A percentile compares a stretch with the other conserved stretches of the same genome.
Conservation (phyloP, 2,888 invertebrate species). For the Campaea margaritaria region DNA sequence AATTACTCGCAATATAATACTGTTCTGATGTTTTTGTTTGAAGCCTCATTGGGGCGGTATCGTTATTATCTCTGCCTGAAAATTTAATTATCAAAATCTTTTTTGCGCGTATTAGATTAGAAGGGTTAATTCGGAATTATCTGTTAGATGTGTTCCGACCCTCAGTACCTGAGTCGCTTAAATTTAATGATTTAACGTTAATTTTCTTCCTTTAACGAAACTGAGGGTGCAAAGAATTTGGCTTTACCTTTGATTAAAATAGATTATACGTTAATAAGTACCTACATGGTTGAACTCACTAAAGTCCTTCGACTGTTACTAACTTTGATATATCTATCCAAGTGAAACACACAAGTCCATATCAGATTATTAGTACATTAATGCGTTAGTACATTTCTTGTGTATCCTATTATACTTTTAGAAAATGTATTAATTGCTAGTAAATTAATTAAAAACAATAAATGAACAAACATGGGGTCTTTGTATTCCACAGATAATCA, state of each 20-base stretch:
- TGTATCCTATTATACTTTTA: too few relatives aligned
- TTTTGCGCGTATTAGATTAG: constrained; percentile 23
- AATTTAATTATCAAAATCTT: constrained; percentile 39
- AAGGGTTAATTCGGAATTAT: constrained; percentile 28
- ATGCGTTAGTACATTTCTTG: too few relatives aligned
- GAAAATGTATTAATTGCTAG: too few relatives aligned
- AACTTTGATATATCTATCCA: too few relatives aligned
- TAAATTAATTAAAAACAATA: too few relatives aligned
- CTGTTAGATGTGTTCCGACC: constrained; percentile 17
- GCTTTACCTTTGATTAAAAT: neutral
- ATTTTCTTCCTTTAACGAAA: neutral
- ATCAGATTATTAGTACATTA: too few relatives aligned
- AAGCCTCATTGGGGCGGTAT: constrained; percentile 22
- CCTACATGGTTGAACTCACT: too few relatives aligned
- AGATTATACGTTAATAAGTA: too few relatives aligned
- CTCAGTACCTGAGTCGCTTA: constrained; percentile 10
- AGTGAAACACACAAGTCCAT: too few relatives aligned
- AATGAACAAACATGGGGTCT: too few relatives aligned
- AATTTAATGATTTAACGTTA: constrained; percentile 8
- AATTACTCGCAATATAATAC: constrained; percentile 37
- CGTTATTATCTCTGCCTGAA: constrained; percentile 30
- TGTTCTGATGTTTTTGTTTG: constrained; percentile 34
- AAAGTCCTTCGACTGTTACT: too few relatives aligned
- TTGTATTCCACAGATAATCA: too few relatives aligned
- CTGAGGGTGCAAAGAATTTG: constrained; percentile 3